These are phyloP conservation scores for Eurois occulta DNA, from an alignment of 2,888 invertebrate species.

Conservation along the genomic window DNA sequence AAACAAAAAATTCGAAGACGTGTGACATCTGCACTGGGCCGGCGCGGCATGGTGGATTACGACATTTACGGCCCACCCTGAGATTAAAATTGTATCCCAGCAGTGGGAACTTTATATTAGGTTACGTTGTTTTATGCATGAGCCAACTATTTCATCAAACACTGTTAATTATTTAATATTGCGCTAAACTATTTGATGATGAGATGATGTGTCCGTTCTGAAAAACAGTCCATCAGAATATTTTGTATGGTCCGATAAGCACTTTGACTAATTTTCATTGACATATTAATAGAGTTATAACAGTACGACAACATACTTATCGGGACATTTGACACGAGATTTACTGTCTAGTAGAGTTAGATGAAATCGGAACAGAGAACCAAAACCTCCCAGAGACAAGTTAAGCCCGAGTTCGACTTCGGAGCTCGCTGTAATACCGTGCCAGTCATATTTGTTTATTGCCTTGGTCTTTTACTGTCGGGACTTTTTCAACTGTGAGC, in stretches of 20 bases:
- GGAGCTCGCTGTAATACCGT: constrained; percentile 35
- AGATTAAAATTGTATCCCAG: not conserved
- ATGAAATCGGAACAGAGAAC: constrained; percentile 6
- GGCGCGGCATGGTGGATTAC: not conserved
- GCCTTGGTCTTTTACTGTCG: constrained; percentile 48
- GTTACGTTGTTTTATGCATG: not conserved
- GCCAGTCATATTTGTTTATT: constrained; percentile 58
- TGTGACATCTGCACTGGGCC: not conserved
- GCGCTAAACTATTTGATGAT: not conserved
- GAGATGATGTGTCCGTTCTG: not conserved
- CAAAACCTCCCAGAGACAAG: constrained; percentile 20
- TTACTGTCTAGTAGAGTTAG: not conserved
- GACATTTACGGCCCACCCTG: not conserved
- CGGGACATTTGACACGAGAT: not conserved
- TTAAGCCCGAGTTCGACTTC: constrained; percentile 34
- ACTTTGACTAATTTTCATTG: not conserved
- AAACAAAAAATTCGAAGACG: not conserved
- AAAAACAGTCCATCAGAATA: not conserved
- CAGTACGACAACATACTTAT: not conserved
- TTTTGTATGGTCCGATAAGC: not conserved
- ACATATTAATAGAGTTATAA: not conserved
- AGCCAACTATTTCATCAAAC: not conserved
- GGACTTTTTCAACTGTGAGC: constrained; percentile 41
- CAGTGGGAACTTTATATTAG: not conserved
- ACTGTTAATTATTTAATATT: not conserved